Evolutionary conservation across 1,140 invertebrate species (phyloP).

Genomic region (Drosophila pseudoananassae): DNA sequence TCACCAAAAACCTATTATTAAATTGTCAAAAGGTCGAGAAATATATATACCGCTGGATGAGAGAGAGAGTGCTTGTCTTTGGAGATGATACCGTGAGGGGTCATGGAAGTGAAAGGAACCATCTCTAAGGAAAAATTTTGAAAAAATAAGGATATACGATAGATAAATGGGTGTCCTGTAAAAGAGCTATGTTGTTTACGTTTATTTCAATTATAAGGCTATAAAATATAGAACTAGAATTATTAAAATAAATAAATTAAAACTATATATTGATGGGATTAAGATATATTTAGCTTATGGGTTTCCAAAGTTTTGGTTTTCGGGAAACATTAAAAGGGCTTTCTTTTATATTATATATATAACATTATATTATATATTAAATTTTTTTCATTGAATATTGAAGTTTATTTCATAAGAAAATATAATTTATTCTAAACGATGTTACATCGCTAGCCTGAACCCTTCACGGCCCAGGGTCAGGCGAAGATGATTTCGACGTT

Average conservation of each 20-base stretch:
- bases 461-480: conserved; percentile 41
- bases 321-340: no score
- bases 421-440: neutral
- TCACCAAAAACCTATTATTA: conserved; percentile 76
- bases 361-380: neutral
- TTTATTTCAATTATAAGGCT: no score
- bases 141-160: neutral
- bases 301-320: no score
- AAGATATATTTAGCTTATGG: no score
- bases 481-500: conserved; percentile 46
- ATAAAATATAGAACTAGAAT: no score
- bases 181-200: no score
- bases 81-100: conserved; percentile 33
- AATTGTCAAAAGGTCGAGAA: conserved; percentile 83
- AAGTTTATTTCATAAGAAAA: neutral
- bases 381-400: no score
- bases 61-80: conserved; percentile 11
- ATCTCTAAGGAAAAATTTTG: neutral
- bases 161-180: neutral
- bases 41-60: conserved; percentile 50
- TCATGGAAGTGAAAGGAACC: conserved; percentile 6
- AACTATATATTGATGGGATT: no score
- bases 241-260: no score
- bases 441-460: conserved; percentile 26
- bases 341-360: no score